A percentile compares a stretch with the other conserved stretches of the same genome.
These are phyloP conservation scores for Erpornis zantholeuca DNA, from an alignment of 2,113 vertebrate genomes.

Conservation along the genomic window DNA sequence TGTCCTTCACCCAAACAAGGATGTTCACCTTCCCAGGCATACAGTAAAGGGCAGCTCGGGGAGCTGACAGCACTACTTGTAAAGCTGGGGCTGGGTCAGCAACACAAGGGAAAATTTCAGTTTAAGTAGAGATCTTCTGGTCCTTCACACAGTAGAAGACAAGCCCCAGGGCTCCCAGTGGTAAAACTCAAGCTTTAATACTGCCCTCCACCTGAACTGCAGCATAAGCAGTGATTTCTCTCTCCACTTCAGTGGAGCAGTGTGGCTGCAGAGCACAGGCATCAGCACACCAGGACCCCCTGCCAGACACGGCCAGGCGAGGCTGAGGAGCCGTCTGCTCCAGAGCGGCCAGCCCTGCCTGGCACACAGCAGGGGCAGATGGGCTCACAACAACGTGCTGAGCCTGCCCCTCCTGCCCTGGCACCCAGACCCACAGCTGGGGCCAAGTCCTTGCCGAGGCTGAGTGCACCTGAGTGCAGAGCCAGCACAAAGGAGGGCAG, in stretches of 20 bases:
- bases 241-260: neutral
- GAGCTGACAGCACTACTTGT: neutral
- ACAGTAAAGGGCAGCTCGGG: neutral
- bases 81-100: neutral
- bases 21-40: neutral
- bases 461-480: neutral
- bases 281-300: fast-evolving
- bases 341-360: neutral
- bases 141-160: neutral
- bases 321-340: neutral
- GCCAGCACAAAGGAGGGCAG: neutral
- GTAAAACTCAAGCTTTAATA: neutral
- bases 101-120: neutral
- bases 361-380: neutral
- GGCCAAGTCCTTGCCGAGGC: neutral
- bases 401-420: neutral
- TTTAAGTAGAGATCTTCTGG: neutral
- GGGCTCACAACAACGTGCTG: neutral
- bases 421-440: neutral
- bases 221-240: neutral
- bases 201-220: neutral
- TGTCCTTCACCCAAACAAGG: neutral
- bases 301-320: neutral
- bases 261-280: neutral
- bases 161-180: neutral